phyloP scores from a whole-genome alignment of 2,888 invertebrate species.

The Hydrotaea diabolus region DNA sequence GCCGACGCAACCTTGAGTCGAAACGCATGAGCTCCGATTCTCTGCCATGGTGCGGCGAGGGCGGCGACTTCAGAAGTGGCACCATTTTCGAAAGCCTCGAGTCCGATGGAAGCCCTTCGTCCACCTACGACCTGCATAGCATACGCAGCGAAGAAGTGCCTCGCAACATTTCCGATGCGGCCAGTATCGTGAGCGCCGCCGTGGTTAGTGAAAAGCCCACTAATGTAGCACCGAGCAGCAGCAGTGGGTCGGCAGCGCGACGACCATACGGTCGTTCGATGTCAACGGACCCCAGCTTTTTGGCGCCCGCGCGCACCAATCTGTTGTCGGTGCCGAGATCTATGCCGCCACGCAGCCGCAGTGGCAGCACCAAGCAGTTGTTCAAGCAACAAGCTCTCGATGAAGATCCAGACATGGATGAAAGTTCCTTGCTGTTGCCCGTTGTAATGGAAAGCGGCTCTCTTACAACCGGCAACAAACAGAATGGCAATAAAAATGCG shows the following conservation, averaged over 20 bases:
- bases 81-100: slow-evolving; percentile 81
- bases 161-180: slow-evolving; percentile 59
- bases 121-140: slow-evolving; percentile 76
- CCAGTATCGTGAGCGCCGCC: slow-evolving; percentile 68
- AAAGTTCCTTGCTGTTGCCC: slow-evolving; percentile 82
- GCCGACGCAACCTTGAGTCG: slow-evolving; percentile 82
- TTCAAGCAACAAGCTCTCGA: slow-evolving; percentile 83
- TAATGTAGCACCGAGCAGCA: slow-evolving; percentile 42
- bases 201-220: slow-evolving; percentile 69
- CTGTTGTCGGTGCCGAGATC: slow-evolving; percentile 79
- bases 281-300: slow-evolving; percentile 77
- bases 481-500: slow-evolving; percentile 34
- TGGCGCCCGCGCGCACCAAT: slow-evolving; percentile 72
- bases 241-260: slow-evolving; percentile 62
- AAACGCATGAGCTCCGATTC: slow-evolving; percentile 81
- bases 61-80: slow-evolving; percentile 76
- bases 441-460: slow-evolving; percentile 64
- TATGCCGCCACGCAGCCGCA: slow-evolving; percentile 80
- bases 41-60: slow-evolving; percentile 78
- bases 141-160: slow-evolving; percentile 77
- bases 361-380: slow-evolving; percentile 83
- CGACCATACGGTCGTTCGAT: slow-evolving; percentile 77
- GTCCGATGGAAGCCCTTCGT: slow-evolving; percentile 75
- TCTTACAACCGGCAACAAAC: slow-evolving; percentile 47
- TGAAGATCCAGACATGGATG: slow-evolving; percentile 82